Base-by-base conservation (phyloP, 2,888 invertebrate genomes). In the Mythimna albipuncta region DNA sequence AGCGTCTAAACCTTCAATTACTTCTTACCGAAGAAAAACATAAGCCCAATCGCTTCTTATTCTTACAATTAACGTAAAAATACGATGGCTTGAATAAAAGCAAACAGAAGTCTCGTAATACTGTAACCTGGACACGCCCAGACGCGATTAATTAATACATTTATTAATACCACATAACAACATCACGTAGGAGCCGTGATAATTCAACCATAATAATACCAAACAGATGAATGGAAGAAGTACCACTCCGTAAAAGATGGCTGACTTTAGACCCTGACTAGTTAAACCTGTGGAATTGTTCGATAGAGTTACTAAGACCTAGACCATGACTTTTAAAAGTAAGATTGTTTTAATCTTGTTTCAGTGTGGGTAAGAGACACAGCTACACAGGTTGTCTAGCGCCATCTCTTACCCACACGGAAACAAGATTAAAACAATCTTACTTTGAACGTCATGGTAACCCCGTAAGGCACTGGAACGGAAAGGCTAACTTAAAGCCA, bases 91-190 rank as follows among this genome's bases (percentile, higher is more conserved):
- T 11, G 19, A 73, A 54, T 16, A 52, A 77, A 61, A 65, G 52
- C 68, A 65, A 77, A 82, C 59, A 66, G 72, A 72, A 64, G 13
- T 79, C 54, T 62, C 50, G 63, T 82, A 70, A 74, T 79, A 68
- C 55, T 65, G 72, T 57, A 81, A 61, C 41, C 44, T 68, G 79
- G 80, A 70, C 81, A 83, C 81, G 83, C 83, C 81, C 65, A 83
- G 64, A 50, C 68, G 72, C 62, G 72, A 84, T 68, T 81, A 82
- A 84, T 84, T 84, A 80, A 83, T 83, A 83, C 69, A 79, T 83
- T 83, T 83, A 83, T 83, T 74, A 81, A 84, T 81, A 84, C 65
- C 84, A 70, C 84, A 84, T 81, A 82, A 82, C 84, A 81, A 79
- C 83, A 79, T 65, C 80, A 79, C 81, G 84, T 81, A 67, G 57